A percentile compares a stretch with the other conserved stretches of the same genome.
Evolutionary conservation across 2,113 vertebrate genomes (phyloP).

Genomic region (Nerophis ophidion): DNA sequence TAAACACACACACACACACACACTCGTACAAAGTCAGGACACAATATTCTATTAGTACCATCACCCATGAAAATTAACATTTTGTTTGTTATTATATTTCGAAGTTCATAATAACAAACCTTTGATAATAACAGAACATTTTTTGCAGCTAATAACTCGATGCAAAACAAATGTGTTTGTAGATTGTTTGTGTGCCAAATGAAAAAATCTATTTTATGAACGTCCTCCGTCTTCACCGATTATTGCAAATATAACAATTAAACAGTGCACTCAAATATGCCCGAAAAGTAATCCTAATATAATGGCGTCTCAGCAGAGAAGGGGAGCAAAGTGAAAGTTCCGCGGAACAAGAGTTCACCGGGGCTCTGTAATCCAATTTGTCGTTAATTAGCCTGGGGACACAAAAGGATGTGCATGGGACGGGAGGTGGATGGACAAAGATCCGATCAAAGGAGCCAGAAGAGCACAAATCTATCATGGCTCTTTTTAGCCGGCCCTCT

Average conservation of each 20-base stretch:
- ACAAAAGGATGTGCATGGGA: conserved; percentile 1
- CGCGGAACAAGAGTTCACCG: conserved; percentile 12
- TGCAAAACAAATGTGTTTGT: too few species aligned
- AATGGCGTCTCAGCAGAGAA: conserved; percentile 4
- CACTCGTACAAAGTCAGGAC: background rate
- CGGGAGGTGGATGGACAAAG: conserved; percentile 10
- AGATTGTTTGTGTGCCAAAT: too few species aligned
- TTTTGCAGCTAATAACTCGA: too few species aligned
- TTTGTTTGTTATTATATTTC: too few species aligned
- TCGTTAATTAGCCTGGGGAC: conserved; percentile 29
- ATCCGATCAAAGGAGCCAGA: conserved; percentile 24
- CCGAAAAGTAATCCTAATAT: background rate
- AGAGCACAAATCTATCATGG: background rate
- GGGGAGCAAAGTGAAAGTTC: conserved; percentile 2
- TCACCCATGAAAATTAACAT: too few species aligned
- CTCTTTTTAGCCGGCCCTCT: conserved; percentile 1
- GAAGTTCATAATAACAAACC: too few species aligned
- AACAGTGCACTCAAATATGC: background rate
- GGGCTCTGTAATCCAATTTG: conserved; percentile 27
- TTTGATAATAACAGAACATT: too few species aligned
- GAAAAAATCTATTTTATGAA: too few species aligned
- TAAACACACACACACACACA: background rate
- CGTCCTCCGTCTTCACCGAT: too few species aligned
- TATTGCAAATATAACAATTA: background rate
- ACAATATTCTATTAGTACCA: too few species aligned